Conservation (phyloP, 2,888 invertebrate genomes). For the Ennomos fuscantarius region DNA sequence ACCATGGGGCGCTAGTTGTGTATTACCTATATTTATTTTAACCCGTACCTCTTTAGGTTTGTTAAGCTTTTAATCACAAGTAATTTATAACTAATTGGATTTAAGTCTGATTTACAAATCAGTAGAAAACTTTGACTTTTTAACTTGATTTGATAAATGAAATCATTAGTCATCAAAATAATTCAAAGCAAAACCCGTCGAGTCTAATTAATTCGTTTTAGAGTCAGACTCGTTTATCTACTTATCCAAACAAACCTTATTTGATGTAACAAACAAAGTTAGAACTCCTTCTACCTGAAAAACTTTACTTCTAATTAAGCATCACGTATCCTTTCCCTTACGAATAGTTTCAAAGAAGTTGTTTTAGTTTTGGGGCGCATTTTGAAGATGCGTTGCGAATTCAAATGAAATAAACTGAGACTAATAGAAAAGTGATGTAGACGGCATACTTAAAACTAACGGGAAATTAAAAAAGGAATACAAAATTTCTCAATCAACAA, state of each 20-base stretch:
- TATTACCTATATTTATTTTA: too few relatives aligned
- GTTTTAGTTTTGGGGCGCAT: not conserved
- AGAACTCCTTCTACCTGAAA: conserved; percentile 7
- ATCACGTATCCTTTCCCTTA: conserved; percentile 24
- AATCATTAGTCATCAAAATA: conserved; percentile 6
- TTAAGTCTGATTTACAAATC: too few relatives aligned
- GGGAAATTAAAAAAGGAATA: too few relatives aligned
- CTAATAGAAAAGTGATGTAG: too few relatives aligned
- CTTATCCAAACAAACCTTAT: conserved; percentile 7
- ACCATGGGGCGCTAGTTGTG: too few relatives aligned
- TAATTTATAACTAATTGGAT: too few relatives aligned
- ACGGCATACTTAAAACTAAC: too few relatives aligned
- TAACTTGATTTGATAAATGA: conserved; percentile 3
- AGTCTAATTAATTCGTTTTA: conserved; percentile 15
- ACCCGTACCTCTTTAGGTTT: not conserved
- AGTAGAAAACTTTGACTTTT: not conserved
- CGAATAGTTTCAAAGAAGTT: conserved; percentile 14
- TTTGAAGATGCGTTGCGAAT: not conserved
- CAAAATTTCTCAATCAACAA: too few relatives aligned
- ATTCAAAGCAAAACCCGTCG: conserved; percentile 17
- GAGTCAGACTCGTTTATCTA: conserved; percentile 11
- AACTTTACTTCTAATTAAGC: conserved; percentile 26
- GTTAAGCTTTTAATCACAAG: not conserved
- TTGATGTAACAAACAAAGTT: conserved; percentile 8
- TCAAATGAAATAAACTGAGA: too few relatives aligned